A percentile compares a stretch with the other conserved stretches of the same genome.
Conservation (phyloP, 2,888 invertebrate genomes). For the Carterocephalus palaemon region DNA sequence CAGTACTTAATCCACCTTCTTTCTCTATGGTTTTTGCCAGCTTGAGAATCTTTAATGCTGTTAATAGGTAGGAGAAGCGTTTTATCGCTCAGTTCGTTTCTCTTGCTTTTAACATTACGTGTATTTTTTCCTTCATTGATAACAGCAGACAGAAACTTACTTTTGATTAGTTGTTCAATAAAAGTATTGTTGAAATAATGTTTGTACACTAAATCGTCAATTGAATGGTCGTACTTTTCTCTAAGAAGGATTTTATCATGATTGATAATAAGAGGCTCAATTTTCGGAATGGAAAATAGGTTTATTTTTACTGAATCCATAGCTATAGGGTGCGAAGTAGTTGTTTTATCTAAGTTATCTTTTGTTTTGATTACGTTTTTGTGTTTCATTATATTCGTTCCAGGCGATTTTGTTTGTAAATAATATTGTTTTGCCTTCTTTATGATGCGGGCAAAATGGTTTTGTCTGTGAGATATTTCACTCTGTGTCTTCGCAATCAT, state of each 20-base stretch:
- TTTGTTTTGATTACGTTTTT: slow-evolving; percentile 20
- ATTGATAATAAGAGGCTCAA: slow-evolving; percentile 43
- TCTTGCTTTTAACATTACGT: slow-evolving; percentile 47
- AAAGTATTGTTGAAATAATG: slow-evolving; percentile 71
- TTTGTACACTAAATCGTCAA: slow-evolving; percentile 69
- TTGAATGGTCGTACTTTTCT: slow-evolving; percentile 60
- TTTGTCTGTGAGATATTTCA: slow-evolving; percentile 64
- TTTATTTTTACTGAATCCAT: slow-evolving; percentile 62
- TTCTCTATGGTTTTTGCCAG: slow-evolving; percentile 36
- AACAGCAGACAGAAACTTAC: slow-evolving; percentile 48
- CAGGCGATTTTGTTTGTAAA: slow-evolving; percentile 37
- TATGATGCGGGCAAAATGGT: slow-evolving; percentile 59
- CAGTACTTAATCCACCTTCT: slow-evolving; percentile 57
- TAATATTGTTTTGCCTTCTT: slow-evolving; percentile 60
- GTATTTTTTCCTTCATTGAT: slow-evolving; percentile 36
- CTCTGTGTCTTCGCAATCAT: slow-evolving; percentile 62
- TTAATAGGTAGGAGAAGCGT: slow-evolving; percentile 52
- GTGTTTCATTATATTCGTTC: slow-evolving; percentile 25
- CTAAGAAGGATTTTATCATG: slow-evolving; percentile 59
- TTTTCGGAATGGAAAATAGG: slow-evolving; percentile 53
- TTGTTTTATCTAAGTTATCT: slow-evolving; percentile 25
- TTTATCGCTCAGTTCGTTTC: slow-evolving; percentile 43
- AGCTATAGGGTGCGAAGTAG: slow-evolving; percentile 34
- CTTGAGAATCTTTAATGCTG: slow-evolving; percentile 33
- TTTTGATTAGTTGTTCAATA: slow-evolving; percentile 62